These are phyloP conservation scores for Drosophila suzukii DNA, from an alignment of 1,140 invertebrate genomes.

Conservation along the genomic window DNA sequence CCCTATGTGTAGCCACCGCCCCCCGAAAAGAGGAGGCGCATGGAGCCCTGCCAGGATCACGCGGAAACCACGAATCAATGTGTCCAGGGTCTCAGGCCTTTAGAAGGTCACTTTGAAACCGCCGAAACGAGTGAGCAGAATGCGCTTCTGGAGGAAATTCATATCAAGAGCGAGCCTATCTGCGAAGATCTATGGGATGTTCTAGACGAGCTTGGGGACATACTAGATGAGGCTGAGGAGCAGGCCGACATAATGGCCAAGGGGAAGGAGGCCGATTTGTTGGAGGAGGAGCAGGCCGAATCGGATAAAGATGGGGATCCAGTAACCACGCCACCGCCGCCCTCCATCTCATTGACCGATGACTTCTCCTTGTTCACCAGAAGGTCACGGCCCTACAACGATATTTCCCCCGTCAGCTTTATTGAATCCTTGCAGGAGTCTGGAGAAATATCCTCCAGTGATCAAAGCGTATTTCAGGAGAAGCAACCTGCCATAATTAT, in stretches of 20 bases:
- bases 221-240: constrained; percentile 19
- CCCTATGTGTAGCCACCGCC: not conserved
- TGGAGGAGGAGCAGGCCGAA: not conserved
- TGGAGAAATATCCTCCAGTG: not conserved
- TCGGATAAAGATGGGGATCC: not conserved
- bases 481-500: not conserved
- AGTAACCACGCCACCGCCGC: constrained; percentile 17
- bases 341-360: constrained; percentile 15
- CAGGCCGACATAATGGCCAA: not conserved
- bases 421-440: not conserved
- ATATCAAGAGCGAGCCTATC: constrained; percentile 7
- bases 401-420: not conserved
- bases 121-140: not conserved
- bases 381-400: not conserved
- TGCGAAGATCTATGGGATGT: constrained; percentile 15
- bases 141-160: not conserved
- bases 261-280: not conserved
- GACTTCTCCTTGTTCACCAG: constrained; percentile 27
- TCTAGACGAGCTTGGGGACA: constrained; percentile 21
- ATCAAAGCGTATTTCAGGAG: not conserved
- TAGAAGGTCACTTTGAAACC: not conserved
- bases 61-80: not conserved
- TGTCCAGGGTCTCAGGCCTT: not conserved
- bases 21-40: not conserved
- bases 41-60: not conserved